These are phyloP conservation scores for Synodontis membranacea DNA, from an alignment of 2,113 vertebrate genomes.

Conservation along the genomic window DNA sequence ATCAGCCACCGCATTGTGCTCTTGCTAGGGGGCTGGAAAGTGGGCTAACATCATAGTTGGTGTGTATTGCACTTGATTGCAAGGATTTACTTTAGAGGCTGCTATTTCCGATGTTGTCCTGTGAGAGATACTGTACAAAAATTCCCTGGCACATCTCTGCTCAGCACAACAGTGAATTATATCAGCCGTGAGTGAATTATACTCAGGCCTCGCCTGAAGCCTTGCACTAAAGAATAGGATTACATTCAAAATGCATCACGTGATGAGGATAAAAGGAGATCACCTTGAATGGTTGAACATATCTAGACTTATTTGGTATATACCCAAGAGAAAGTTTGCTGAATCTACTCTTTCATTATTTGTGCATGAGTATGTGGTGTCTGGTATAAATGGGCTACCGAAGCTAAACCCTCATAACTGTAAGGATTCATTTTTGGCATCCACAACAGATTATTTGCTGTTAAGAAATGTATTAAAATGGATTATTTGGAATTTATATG, in stretches of 20 bases:
- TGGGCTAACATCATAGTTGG: conserved; percentile 8
- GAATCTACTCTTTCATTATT: not conserved
- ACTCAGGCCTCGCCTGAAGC: not conserved
- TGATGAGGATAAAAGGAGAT: not conserved
- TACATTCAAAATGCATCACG: not conserved
- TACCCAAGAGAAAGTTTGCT: not conserved
- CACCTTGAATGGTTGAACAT: not conserved
- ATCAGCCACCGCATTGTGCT: not conserved
- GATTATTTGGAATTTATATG: not conserved
- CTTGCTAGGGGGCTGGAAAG: not conserved
- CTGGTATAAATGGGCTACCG: not conserved
- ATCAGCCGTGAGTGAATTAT: not conserved
- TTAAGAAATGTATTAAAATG: not conserved
- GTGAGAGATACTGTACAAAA: conserved; percentile 21
- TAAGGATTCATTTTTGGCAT: not conserved
- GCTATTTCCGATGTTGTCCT: conserved; percentile 14
- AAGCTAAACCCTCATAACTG: not conserved
- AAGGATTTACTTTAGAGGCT: conserved; percentile 14
- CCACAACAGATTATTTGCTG: not conserved
- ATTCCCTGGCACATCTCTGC: conserved; percentile 1
- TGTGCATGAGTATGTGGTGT: not conserved
- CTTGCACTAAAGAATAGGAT: not conserved
- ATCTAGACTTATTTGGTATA: not conserved
- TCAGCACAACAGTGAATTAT: conserved; percentile 23
- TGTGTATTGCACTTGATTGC: conserved; percentile 31